Percentiles rank a stretch among this genome's conserved stretches.
Conservation (phyloP, 2,113 vertebrate species). For the Bombycilla garrulus region DNA sequence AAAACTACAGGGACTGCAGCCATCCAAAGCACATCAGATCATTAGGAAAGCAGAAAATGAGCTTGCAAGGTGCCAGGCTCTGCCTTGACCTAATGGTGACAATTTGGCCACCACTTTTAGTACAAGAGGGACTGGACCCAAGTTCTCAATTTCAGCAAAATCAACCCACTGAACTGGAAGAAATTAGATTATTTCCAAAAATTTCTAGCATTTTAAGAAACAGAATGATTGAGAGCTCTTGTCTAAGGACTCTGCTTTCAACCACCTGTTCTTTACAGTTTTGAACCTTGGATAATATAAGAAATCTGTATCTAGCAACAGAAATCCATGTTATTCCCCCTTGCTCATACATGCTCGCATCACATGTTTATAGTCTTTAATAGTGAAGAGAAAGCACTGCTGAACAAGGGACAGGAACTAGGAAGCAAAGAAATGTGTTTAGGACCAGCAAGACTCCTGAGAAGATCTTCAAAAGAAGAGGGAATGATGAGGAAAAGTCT, state of each 20-base stretch:
- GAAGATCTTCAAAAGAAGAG: background rate
- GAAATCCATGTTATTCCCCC: background rate
- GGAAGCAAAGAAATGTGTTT: background rate
- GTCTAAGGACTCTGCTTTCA: background rate
- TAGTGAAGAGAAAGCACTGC: background rate
- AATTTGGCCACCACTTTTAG: background rate
- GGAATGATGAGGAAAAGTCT: background rate
- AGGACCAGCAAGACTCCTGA: background rate
- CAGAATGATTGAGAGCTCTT: background rate
- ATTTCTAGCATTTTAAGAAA: background rate
- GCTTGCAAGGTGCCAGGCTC: background rate
- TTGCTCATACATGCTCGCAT: background rate
- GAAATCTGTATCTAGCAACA: background rate
- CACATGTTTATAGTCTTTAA: background rate
- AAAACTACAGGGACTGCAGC: background rate
- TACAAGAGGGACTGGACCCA: background rate
- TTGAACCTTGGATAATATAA: background rate
- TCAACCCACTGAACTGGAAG: background rate
- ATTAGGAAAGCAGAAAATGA: background rate
- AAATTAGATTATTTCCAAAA: background rate
- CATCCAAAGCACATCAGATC: background rate
- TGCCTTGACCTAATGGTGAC: background rate
- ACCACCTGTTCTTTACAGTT: background rate
- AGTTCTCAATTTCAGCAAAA: background rate
- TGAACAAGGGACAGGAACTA: background rate